These are phyloP conservation scores for Gisinianus flammeolus DNA, from an alignment of 2,888 invertebrate species.

Conservation along the genomic window DNA sequence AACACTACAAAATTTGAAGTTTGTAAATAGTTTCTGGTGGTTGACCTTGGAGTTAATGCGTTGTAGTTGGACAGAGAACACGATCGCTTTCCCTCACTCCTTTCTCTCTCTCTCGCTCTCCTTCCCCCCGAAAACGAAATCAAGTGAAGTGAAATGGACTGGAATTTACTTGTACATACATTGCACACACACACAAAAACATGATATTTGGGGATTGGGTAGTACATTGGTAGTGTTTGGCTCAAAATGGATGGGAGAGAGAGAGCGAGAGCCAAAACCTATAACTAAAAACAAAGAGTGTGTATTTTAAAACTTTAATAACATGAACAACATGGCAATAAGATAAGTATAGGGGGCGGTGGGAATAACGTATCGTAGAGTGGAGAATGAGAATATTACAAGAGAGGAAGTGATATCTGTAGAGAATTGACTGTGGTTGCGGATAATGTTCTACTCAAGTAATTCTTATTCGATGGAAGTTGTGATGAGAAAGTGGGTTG, in stretches of 20 bases:
- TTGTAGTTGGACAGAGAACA: no score
- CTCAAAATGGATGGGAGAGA: no score
- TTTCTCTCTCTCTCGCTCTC: neutral
- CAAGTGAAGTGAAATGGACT: no score
- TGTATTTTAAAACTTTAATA: slow-evolving; percentile 8
- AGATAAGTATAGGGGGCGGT: neutral
- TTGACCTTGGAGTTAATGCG: no score
- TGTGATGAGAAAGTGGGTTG: slow-evolving; percentile 31
- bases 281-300: neutral
- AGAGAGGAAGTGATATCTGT: neutral
- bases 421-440: slow-evolving; percentile 17
- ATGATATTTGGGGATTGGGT: no score
- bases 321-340: neutral
- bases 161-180: no score
- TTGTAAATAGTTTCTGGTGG: no score
- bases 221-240: no score
- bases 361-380: neutral
- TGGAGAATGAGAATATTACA: neutral
- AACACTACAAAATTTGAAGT: no score
- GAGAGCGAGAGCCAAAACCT: no score
- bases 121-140: no score
- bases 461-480: slow-evolving; percentile 24
- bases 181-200: no score
- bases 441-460: slow-evolving; percentile 8
- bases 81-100: neutral